Evolutionary conservation across 2,888 invertebrate genomes (phyloP), one percentile per base, ranked within the genome.

Genomic region (Lepidocyrtinus sp.): DNA sequence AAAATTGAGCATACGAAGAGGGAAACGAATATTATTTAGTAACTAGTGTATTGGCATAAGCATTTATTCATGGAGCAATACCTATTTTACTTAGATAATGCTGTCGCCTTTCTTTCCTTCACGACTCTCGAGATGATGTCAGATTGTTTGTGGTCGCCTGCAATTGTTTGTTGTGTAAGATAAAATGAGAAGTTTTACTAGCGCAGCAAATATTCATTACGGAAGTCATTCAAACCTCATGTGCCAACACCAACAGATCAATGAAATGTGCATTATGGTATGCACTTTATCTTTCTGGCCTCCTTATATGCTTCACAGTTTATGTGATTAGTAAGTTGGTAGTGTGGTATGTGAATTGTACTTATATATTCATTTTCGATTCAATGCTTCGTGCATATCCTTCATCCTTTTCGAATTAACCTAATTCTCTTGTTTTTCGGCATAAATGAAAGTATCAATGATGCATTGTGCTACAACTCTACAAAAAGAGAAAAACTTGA

Each of bases 361-460:
- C n/a, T n/a, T 69, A 59, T 21, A 69, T n/a, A 9, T 21, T 68
- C 7, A 45, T 70, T 55, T 24, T 26, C 25, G 15, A 5, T 7
- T 3, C 17, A n/a, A 36, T 26, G 26, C 19, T 26, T 45, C n/a
- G 7, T 68, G 36, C 68, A 68, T 45, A 64, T 74, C 65, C 65
- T 65, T 74, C 55, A 74, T 64, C 55, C 74, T 64, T 65, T 64
- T 64, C 74, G 46, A 74, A 24, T 74, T 65, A 74, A 74, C 64
- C 74, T 70, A 70, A 70, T 55, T 70, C 70, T 70, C 70, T 70
- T 55, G 21, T 70, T 70, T 61, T 70, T 59, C 26, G 55, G 22
- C 61, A 50, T 50, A 50, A 50, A 50, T 22, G 22, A 19, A 19
- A 61, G 19, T 22, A 9, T 17, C 61, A 61, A 12, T 12, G 12